Conservation (phyloP, 2,113 vertebrate species). For the Charina bottae region DNA sequence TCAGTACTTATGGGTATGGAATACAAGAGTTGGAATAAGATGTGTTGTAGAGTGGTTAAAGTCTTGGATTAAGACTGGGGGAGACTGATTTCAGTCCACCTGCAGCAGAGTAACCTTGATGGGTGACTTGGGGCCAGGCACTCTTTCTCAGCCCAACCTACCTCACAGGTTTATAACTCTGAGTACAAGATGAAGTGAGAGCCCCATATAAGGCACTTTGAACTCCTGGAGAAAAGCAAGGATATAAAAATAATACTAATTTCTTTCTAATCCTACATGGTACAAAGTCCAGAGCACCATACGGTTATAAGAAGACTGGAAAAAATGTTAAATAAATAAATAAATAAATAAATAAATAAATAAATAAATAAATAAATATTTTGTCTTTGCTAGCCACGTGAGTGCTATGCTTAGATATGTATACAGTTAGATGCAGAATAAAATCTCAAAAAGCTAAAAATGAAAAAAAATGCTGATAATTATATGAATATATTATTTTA, state of each 20-base stretch:
- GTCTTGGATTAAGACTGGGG: neutral
- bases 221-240: neutral
- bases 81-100: neutral
- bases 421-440: conserved; percentile 1
- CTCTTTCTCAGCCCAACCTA: neutral
- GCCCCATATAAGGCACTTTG: neutral
- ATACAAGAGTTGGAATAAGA: neutral
- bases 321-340: neutral
- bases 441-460: neutral
- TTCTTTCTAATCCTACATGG: neutral
- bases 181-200: neutral
- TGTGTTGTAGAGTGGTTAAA: neutral
- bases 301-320: neutral
- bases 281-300: neutral
- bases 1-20: neutral
- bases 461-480: neutral
- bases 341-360: neutral
- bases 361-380: conserved; percentile 3
- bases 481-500: neutral
- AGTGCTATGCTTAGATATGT: neutral
- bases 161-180: neutral
- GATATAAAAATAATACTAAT: neutral
- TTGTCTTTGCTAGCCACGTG: conserved; percentile 2
- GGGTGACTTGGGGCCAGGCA: neutral
- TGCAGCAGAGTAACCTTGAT: neutral